Base-by-base conservation (phyloP, 2,113 vertebrate genomes). In the Strix uralensis region DNA sequence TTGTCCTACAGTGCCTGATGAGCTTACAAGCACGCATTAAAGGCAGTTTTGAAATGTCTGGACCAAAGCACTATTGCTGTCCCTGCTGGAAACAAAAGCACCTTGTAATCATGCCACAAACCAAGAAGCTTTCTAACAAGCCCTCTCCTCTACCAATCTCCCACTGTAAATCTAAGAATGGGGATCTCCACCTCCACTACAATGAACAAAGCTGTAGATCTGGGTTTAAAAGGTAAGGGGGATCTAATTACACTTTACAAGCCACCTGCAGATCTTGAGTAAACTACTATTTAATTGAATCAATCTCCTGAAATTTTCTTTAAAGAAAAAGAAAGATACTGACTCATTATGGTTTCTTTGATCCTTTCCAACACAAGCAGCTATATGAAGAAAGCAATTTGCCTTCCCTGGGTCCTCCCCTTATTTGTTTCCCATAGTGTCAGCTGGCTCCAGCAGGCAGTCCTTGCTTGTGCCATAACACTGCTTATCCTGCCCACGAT, bases 241-340 rank as follows among this genome's bases (percentile, higher is more conserved):
- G 82, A 87, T 95, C 92, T 88, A 74, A 86, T 95, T 95, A 93
- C 93, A 96, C 55, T 95, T 94, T 96, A 96, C 87, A 94, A 97
- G 94, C 74, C 93, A 96, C 87, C 96, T 96, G 84, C 82, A 95
- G 47, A 69, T 72, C 49, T 78, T 80, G 66, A 91, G 63, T 94
- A 96, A 96, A 95, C 78, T 85, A 86, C 66, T 91, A n/a, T 67
- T 92, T 95, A 86, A 93, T 85, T 88, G 92, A 91, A 75, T 93
- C 82, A 80, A 67, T 94, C 88, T 96, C 92, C 87, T 77, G 67
- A 91, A 94, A 91, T 87, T 82, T 92, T 80, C 83, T 91, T 94
- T 92, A 82, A 85, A 95, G 44, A 91, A 90, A 94, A 92, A 83
- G 32, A 74, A 77, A 75, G 87, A 87, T 89, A 58, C 57, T 66